Evolutionary conservation across 2,888 invertebrate genomes (phyloP).

Genomic region (Mythimna ferrago): DNA sequence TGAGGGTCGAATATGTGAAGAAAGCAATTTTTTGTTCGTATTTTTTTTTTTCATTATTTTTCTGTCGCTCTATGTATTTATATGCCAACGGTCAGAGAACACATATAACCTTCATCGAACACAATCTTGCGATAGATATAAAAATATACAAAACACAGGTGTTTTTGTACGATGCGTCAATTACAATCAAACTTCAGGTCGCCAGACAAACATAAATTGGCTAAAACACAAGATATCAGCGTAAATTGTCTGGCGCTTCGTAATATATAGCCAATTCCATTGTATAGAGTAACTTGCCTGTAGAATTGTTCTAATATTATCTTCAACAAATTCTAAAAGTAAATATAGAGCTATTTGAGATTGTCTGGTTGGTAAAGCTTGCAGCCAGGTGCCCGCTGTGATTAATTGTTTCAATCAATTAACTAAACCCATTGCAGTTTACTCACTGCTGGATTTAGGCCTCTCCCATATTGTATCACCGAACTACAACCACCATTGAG

Average conservation of each 20-base stretch:
- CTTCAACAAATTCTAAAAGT: slow-evolving; percentile 35
- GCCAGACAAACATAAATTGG: slow-evolving; percentile 43
- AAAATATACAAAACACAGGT: slow-evolving; percentile 10
- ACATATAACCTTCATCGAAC: not conserved
- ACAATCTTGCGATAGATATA: not conserved
- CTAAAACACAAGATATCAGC: slow-evolving; percentile 50
- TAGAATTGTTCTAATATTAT: slow-evolving; percentile 33
- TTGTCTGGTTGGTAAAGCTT: slow-evolving; percentile 38
- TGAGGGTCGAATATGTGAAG: not conserved
- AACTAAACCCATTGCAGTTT: slow-evolving; percentile 27
- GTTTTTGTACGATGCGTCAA: slow-evolving; percentile 21
- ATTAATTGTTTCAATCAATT: slow-evolving; percentile 51
- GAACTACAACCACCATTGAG: not conserved
- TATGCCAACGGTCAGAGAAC: not conserved
- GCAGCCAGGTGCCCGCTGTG: slow-evolving; percentile 45
- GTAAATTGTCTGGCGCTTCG: slow-evolving; percentile 39
- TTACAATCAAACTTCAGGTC: slow-evolving; percentile 33
- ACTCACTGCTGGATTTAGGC: slow-evolving; percentile 16
- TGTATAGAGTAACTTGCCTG: slow-evolving; percentile 16
- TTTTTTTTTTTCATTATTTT: not conserved
- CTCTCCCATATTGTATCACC: slow-evolving; percentile 30
- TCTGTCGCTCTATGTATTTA: not conserved
- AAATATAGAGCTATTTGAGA: slow-evolving; percentile 41
- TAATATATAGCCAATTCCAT: slow-evolving; percentile 18
- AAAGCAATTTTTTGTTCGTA: not conserved